phyloP scores from a whole-genome alignment of 2,113 vertebrate species.

The Thamnaconus septentrionalis region DNA sequence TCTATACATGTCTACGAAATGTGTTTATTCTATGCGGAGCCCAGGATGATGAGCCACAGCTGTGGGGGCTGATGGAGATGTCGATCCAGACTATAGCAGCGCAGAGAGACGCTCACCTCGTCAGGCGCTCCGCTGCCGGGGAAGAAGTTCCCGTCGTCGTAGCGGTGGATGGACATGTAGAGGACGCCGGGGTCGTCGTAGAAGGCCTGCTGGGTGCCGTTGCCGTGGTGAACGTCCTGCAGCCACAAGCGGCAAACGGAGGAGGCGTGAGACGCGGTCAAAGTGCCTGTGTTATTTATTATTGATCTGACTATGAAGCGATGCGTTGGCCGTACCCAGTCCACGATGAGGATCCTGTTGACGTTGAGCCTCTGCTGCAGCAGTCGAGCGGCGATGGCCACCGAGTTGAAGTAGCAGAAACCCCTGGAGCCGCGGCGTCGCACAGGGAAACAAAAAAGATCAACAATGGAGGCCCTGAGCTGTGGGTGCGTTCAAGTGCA shows the following conservation, averaged over 20 bases:
- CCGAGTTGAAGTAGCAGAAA: constrained; percentile 96
- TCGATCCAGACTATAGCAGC: too few relatives aligned
- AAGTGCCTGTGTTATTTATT: too few relatives aligned
- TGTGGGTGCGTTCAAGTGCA: background rate
- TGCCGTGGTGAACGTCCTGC: constrained; percentile 82
- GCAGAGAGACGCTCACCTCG: constrained; percentile 76
- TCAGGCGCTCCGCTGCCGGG: constrained; percentile 94
- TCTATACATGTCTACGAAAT: too few relatives aligned
- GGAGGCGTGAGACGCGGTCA: background rate
- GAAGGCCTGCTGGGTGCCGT: constrained; percentile 89
- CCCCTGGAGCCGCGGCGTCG: constrained; percentile 80
- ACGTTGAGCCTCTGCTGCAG: constrained; percentile 84
- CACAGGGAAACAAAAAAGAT: too few relatives aligned
- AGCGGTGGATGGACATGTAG: constrained; percentile 93
- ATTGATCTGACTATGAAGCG: background rate
- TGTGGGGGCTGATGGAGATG: too few relatives aligned
- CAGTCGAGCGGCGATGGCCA: constrained; percentile 89
- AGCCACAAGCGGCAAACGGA: background rate
- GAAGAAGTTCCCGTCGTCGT: constrained; percentile 97
- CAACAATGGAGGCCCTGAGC: background rate
- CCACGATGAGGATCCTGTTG: constrained; percentile 91
- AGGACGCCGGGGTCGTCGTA: constrained; percentile 90
- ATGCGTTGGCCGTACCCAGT: constrained; percentile 83
- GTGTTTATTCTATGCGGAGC: too few relatives aligned
- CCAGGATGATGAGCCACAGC: too few relatives aligned